Evolutionary conservation across 1,140 invertebrate species (phyloP), one percentile per base, ranked within the genome.

Genomic region (Bombyx mori): DNA sequence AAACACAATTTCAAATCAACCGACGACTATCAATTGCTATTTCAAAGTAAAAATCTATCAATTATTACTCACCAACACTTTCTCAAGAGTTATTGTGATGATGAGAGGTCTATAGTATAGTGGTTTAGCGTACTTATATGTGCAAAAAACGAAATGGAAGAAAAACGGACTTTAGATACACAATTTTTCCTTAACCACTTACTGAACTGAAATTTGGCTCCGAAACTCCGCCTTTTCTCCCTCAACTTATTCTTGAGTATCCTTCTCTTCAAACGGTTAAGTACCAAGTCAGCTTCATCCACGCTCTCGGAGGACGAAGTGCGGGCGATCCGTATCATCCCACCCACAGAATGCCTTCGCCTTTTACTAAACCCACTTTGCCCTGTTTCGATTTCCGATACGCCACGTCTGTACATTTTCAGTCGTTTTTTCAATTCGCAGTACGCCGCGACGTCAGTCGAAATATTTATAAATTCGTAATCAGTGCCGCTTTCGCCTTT

Each of bases 271-370:
- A 89, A 73, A 46, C 88, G 77, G 73, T 79, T 88, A 50, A 89
- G 79, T 61, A 89, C 80, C 55, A 84, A 65, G 67, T 89, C 88
- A 26, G 85, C 88, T 64, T 89, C 88, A 61, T 89, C 88, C 42
- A 88, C 72, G 73, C 86, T 89, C 63, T 89, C 88, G 35, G 88
- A 89, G 44, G 88, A 89, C 46, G 86, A 86, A 62, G 79, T 83
- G 52, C 75, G 69, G 58, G 55, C 66, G 61, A 75, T 64, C 62
- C 63, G 69, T 65, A 76, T 72, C 59, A 58, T 69, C 63, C 72
- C 77, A 75, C 73, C 77, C 59, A 81, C 73, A 47, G 81, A 85
- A 58, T 85, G 73, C 61, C 82, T 71, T 60, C 79, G 71, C 52
- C 73, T 77, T 64, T 67, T 75, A 52, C 69, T 65, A 60, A 67